Evolutionary conservation across 2,888 invertebrate species (phyloP).

Genomic region (Phoronis australis): DNA sequence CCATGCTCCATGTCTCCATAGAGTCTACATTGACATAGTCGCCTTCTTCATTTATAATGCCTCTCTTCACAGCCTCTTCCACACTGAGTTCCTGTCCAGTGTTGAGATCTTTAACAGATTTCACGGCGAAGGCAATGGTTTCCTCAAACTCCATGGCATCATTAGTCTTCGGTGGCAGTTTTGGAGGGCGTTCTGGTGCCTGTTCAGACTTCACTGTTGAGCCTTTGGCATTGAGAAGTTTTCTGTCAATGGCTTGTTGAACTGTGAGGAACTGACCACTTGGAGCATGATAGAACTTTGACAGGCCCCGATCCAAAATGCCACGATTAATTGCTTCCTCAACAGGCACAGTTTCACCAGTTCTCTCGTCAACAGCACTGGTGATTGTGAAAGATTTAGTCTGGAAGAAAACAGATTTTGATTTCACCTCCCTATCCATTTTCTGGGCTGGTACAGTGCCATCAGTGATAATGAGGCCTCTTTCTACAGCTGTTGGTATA

Average conservation of each 20-base stretch:
- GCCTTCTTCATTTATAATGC: constrained; percentile 60
- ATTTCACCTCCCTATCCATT: constrained; percentile 11
- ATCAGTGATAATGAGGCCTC: constrained; percentile 67
- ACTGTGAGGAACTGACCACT: background rate
- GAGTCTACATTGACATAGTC: constrained; percentile 50
- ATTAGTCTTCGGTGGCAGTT: background rate
- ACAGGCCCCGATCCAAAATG: constrained; percentile 19
- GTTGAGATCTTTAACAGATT: constrained; percentile 70
- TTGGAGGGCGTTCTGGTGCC: background rate
- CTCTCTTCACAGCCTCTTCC: constrained; percentile 65
- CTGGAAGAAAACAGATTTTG: constrained; percentile 9
- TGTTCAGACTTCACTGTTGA: too few species aligned
- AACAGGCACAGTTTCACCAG: constrained; percentile 61
- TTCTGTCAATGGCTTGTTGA: background rate
- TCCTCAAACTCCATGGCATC: background rate
- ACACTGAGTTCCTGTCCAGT: constrained; percentile 78
- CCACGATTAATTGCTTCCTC: constrained; percentile 30
- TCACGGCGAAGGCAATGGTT: background rate
- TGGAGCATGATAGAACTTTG: background rate
- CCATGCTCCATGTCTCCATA: constrained; percentile 26
- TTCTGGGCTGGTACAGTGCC: constrained; percentile 6
- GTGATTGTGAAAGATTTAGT: background rate
- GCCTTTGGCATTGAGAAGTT: background rate
- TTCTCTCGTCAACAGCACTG: background rate
- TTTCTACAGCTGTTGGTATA: constrained; percentile 70